Percentiles rank a stretch among this genome's conserved stretches.
Conservation (phyloP, 2,113 vertebrate genomes). For the Craseonycteris thonglongyai region DNA sequence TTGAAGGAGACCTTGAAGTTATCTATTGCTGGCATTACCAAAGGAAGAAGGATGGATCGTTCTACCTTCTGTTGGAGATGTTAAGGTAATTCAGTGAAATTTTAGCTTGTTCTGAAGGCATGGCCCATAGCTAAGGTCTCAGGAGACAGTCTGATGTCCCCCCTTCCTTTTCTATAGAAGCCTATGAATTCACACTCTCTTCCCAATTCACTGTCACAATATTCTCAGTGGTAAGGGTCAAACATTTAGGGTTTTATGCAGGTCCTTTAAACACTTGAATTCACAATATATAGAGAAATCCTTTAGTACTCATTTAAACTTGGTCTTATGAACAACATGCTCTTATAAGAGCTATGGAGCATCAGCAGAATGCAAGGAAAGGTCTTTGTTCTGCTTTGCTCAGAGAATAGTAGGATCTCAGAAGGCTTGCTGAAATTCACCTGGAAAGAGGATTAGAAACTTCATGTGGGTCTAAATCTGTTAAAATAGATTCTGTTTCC, state of each 20-base stretch:
- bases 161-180: background rate
- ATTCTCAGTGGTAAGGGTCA: background rate
- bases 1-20: constrained; percentile 27
- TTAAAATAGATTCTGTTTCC: background rate
- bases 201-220: background rate
- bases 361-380: background rate
- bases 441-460: background rate
- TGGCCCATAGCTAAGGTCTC: background rate
- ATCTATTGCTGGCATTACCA: background rate
- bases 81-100: background rate
- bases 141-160: background rate
- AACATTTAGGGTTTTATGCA: constrained; percentile 1
- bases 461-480: background rate
- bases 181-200: background rate
- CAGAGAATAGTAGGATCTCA: background rate
- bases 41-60: background rate
- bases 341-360: background rate
- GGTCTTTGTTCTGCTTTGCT: background rate
- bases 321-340: background rate
- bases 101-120: background rate
- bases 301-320: background rate
- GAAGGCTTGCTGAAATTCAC: background rate
- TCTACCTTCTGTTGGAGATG: background rate
- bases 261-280: background rate
- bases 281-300: background rate